phyloP scores from a whole-genome alignment of 2,797 vertebrate species.

The Chrysocyon brachyurus region DNA sequence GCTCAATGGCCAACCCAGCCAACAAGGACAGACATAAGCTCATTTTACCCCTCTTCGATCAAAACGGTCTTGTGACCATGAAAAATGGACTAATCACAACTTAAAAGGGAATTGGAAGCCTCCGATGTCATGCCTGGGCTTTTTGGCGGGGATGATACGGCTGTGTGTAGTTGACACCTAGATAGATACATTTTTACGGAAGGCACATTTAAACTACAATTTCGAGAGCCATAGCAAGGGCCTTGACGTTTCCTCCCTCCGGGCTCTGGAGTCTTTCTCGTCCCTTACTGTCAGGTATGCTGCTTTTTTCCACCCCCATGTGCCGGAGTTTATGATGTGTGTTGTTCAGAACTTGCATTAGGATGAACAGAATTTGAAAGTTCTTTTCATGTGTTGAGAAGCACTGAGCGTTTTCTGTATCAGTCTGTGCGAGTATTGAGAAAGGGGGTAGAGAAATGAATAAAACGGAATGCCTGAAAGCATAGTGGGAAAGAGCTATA shows the following conservation, averaged over 20 bases:
- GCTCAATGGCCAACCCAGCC: accelerated
- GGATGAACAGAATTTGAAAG: background rate
- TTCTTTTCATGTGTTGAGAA: background rate
- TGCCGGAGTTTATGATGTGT: background rate
- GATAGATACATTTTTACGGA: background rate
- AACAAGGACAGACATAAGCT: background rate
- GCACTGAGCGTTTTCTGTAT: background rate
- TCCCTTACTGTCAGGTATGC: background rate
- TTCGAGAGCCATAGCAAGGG: background rate
- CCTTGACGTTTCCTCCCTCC: accelerated
- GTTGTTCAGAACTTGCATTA: background rate
- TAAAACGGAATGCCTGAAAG: background rate
- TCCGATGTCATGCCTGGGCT: background rate
- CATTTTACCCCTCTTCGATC: background rate
- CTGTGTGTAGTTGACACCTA: background rate
- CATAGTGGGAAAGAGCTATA: background rate
- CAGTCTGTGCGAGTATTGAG: background rate
- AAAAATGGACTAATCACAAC: constrained; percentile 61
- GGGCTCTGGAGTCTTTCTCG: background rate
- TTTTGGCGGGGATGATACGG: background rate
- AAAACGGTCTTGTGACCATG: background rate
- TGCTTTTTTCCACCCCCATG: background rate
- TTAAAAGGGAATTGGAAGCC: constrained; percentile 43
- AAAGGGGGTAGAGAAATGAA: background rate
- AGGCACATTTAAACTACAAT: background rate